Percentiles rank a stretch among this genome's conserved stretches.
These are phyloP conservation scores for Doris montereyensis DNA, from an alignment of 2,888 invertebrate species.

Conservation along the genomic window DNA sequence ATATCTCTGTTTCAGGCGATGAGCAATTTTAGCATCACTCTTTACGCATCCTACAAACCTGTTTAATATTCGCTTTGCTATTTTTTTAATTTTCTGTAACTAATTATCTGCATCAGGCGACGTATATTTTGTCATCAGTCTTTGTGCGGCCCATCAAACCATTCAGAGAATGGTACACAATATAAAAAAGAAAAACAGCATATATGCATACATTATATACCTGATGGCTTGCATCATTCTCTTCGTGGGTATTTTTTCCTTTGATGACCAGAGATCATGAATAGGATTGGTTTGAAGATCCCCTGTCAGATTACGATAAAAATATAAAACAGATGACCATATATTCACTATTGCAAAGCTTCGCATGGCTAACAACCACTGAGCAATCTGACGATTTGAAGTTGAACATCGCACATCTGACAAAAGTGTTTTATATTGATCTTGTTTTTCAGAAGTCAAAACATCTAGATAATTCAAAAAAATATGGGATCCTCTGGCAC, in stretches of 20 bases:
- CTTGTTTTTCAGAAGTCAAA: conserved; percentile 63
- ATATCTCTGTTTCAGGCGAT: too few relatives aligned
- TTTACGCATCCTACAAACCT: too few relatives aligned
- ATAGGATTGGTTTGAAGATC: conserved; percentile 41
- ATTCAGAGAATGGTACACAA: too few relatives aligned
- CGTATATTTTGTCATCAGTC: too few relatives aligned
- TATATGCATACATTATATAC: conserved; percentile 41
- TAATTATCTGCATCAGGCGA: too few relatives aligned
- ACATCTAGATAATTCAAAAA: conserved; percentile 69
- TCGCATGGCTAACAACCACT: conserved; percentile 69
- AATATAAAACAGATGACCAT: conserved; percentile 69
- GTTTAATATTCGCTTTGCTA: too few relatives aligned
- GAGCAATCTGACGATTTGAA: conserved; percentile 67
- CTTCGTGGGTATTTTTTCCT: conserved; percentile 50
- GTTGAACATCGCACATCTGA: conserved; percentile 70
- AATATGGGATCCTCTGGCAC: conserved; percentile 62
- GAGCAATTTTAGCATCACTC: too few relatives aligned
- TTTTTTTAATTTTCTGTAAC: too few relatives aligned
- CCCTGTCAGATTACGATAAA: conserved; percentile 63
- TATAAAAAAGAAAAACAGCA: background rate
- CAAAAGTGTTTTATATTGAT: conserved; percentile 63
- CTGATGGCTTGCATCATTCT: conserved; percentile 64
- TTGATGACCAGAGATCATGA: conserved; percentile 26
- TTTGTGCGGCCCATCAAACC: too few relatives aligned
- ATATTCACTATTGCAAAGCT: conserved; percentile 69